Conservation (phyloP, 30 jellyfish, hydroid and myxozoan genomes). For the Turritopsis rubra region DNA sequence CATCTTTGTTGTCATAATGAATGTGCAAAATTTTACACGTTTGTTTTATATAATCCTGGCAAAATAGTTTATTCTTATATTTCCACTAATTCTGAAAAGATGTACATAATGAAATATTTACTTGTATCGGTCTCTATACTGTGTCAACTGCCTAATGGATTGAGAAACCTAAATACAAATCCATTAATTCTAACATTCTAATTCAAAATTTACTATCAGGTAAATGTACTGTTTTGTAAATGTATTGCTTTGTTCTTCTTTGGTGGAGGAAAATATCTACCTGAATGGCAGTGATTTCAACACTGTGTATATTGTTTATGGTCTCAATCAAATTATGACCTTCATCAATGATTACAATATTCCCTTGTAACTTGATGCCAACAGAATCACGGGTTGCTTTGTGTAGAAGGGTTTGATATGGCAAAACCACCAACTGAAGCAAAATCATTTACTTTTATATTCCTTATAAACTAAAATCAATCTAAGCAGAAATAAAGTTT, state of each 20-base stretch:
- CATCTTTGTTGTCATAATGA: neutral
- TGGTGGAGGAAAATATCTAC: too few relatives aligned
- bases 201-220: too few relatives aligned
- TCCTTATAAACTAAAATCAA: too few relatives aligned
- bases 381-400: conserved; percentile 81
- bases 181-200: too few relatives aligned
- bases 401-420: conserved; percentile 82
- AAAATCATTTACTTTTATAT: neutral
- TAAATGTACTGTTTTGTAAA: neutral
- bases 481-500: too few relatives aligned
- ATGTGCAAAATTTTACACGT: too few relatives aligned
- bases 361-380: conserved; percentile 70
- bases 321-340: conserved; percentile 94
- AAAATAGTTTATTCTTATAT: too few relatives aligned
- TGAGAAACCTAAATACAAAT: conserved; percentile 42
- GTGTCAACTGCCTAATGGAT: conserved; percentile 51
- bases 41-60: too few relatives aligned
- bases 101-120: neutral
- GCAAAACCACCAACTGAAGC: conserved; percentile 73
- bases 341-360: conserved; percentile 84
- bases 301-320: conserved; percentile 69
- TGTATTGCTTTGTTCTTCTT: neutral
- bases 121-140: conserved; percentile 65
- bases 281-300: conserved; percentile 55
- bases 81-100: too few relatives aligned